phyloP scores from a whole-genome alignment of 1,140 invertebrate species.

The Dicyema japonicum region DNA sequence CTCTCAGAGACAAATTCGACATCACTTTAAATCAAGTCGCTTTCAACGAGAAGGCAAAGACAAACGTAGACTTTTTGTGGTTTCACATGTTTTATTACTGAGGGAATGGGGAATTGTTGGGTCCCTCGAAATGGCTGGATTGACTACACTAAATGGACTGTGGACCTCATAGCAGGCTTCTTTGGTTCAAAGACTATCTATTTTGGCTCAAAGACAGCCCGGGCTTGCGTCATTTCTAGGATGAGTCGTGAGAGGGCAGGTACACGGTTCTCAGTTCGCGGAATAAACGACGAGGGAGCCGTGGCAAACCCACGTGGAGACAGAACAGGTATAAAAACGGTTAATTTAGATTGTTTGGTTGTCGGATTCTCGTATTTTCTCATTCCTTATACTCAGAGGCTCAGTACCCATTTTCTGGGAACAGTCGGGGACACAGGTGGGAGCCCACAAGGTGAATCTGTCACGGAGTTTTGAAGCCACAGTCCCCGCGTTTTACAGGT shows the following conservation, averaged over 20 bases:
- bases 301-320: constrained; percentile 99
- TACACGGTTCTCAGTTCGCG: constrained; percentile 59
- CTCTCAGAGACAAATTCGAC: too few relatives aligned
- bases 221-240: constrained; percentile 42
- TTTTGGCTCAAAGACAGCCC: too few relatives aligned
- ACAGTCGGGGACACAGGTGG: constrained; percentile 89
- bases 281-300: constrained; percentile 89
- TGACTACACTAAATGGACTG: too few relatives aligned
- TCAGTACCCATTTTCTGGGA: constrained; percentile 95
- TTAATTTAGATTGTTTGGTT: neutral
- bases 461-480: constrained; percentile 68
- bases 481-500: constrained; percentile 52
- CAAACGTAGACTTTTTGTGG: too few relatives aligned
- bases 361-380: constrained; percentile 7
- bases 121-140: too few relatives aligned
- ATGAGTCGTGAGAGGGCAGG: constrained; percentile 54
- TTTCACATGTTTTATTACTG: too few relatives aligned
- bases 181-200: too few relatives aligned
- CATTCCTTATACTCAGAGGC: constrained; percentile 41
- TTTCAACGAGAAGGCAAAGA: too few relatives aligned
- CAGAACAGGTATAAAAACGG: constrained; percentile 37
- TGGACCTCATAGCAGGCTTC: too few relatives aligned
- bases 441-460: constrained; percentile 85
- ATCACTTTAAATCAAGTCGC: too few relatives aligned
- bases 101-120: too few relatives aligned